Conservation (phyloP, 2,113 vertebrate genomes). For the Cisticola juncidis region DNA sequence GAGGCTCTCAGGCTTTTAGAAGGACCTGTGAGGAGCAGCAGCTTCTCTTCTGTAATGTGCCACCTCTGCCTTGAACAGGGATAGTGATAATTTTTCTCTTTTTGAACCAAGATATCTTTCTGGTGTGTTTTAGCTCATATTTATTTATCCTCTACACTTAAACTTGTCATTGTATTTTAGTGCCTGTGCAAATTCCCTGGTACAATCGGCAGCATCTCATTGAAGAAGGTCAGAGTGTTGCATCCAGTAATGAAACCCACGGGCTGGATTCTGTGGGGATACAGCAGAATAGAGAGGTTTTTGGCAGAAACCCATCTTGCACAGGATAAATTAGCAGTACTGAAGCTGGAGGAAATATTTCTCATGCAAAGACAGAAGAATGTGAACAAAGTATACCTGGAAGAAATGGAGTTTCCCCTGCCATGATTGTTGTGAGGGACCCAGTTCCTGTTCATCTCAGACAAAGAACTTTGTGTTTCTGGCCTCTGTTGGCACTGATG, state of each 20-base stretch:
- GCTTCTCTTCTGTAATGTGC: not conserved
- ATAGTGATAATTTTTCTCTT: not conserved
- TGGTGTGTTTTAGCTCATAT: not conserved
- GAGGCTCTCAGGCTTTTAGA: not conserved
- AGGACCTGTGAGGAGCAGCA: not conserved
- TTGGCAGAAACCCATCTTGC: not conserved
- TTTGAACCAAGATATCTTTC: not conserved
- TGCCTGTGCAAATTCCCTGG: not conserved
- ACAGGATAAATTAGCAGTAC: not conserved
- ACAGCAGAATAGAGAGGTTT: not conserved
- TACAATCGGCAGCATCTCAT: not conserved
- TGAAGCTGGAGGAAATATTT: not conserved
- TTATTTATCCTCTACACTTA: not conserved
- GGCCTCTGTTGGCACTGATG: not conserved
- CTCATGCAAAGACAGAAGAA: not conserved
- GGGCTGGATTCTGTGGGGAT: not conserved
- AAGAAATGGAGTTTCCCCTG: not conserved
- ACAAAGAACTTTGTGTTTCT: not conserved
- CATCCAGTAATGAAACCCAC: not conserved
- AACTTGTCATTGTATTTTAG: not conserved
- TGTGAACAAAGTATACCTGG: accelerated
- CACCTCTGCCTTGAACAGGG: not conserved
- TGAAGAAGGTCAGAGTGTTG: not conserved
- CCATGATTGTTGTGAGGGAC: not conserved
- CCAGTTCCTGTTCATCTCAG: not conserved